A percentile compares a stretch with the other conserved stretches of the same genome.
phyloP scores from a whole-genome alignment of 2,888 invertebrate genomes.

The Lypha dubia region DNA sequence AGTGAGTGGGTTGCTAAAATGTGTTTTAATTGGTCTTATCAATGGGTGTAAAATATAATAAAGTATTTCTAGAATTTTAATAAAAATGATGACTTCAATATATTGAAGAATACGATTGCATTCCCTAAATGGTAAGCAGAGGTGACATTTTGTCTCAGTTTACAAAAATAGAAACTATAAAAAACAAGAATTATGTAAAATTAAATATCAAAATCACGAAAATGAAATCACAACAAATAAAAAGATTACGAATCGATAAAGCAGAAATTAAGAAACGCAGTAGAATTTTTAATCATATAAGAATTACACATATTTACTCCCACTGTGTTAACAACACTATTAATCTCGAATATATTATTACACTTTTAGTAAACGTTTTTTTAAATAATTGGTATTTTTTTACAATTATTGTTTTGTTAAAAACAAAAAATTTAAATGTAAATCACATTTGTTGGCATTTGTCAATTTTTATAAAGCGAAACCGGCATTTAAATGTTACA shows the following conservation, averaged over 20 bases:
- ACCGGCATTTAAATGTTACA: not conserved
- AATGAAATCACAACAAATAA: slow-evolving; percentile 18
- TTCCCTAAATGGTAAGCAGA: slow-evolving; percentile 37
- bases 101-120: not conserved
- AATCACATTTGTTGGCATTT: too few relatives aligned
- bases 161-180: slow-evolving; percentile 61
- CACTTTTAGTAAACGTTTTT: not conserved
- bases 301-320: slow-evolving; percentile 29
- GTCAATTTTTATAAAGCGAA: not conserved
- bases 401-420: not conserved
- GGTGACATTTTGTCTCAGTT: slow-evolving; percentile 60
- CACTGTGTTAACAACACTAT: slow-evolving; percentile 21
- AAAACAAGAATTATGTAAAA: slow-evolving; percentile 13
- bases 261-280: slow-evolving; percentile 32
- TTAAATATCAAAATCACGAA: not conserved
- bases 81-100: slow-evolving; percentile 32
- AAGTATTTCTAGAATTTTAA: slow-evolving; percentile 55
- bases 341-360: slow-evolving; percentile 29
- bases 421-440: slow-evolving; percentile 8
- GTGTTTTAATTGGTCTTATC: slow-evolving; percentile 53
- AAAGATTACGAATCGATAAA: slow-evolving; percentile 21
- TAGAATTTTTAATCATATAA: slow-evolving; percentile 45
- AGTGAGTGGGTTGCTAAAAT: slow-evolving; percentile 41
- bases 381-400: slow-evolving; percentile 12
- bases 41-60: slow-evolving; percentile 47